Evolutionary conservation across 2,888 invertebrate species (phyloP), one percentile per base, ranked within the genome.

Genomic region (Ischnus inquisitorius): DNA sequence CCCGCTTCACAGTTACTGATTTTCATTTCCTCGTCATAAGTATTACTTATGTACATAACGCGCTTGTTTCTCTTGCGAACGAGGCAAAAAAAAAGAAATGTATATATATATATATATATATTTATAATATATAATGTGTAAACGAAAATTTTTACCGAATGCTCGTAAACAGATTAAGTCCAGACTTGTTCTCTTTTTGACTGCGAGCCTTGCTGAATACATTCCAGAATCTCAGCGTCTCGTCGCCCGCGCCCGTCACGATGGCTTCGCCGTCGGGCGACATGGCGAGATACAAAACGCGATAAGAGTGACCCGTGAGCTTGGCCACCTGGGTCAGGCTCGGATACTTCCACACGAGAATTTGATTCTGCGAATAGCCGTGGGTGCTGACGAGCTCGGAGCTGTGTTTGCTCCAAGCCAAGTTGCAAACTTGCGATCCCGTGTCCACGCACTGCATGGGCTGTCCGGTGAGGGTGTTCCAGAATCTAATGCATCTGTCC

Each of bases 221-320:
- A 95, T 99, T 99, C 99, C 99, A 99, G 94, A 99, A 99, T 6
- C 99, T 95, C 4, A 99, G 95, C 0, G 99, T 99, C 93, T 99
- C 99, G 94, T 99, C 99, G 0, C 99, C 99, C 0, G 99, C 99
- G 34, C 99, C 99, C 0, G 99, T 99, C 0, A 99, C 99, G 87
- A 99, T 99, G 2, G 99, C 98, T 93, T 99, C 99, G 43, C 99
- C 99, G 93, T 99, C 99, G 0, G 99, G 99, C 3, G 99, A 99
- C 94, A 99, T 96, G 0, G 99, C 99, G 89, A 99, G 94, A 94
- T 99, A 99, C 0, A 99, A 95, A 2, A 99, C 99, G 87, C 99
- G 95, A 93, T 98, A 98, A 34, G 98, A 98, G 93, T 99, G 99
- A 0, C 99, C 99, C 0, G 99, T 99, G 85, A 99, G 94, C 93